Evolutionary conservation across 2,888 invertebrate species (phyloP), one percentile per base, ranked within the genome.

Genomic region (Oeneis ivallda): DNA sequence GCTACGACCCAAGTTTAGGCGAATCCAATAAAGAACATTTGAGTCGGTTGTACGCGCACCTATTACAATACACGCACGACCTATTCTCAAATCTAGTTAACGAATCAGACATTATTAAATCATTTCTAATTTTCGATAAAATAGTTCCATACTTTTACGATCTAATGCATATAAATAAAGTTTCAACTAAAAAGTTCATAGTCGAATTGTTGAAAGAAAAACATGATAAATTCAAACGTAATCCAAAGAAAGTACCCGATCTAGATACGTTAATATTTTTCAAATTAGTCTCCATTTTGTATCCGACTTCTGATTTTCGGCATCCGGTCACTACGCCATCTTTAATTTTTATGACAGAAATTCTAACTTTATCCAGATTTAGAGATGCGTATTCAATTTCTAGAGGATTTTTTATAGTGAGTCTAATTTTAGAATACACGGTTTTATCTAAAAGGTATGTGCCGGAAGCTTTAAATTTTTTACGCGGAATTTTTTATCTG

Each of bases 261-360:
- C 80, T 96, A 56, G 94, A 96, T 73, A 95, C 94, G 77, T 82
- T 98, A 47, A 87, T 98, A 71, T 95, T 97, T 78, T 94, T 98
- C 68, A 98, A 98, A 87, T 79, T 97, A 70, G 93, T 97, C 4
- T 94, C 96, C 8, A 84, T 96, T 52, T 81, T 98, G 62, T 99
- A 96, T 85, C 96, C 98, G 0, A 95, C 98, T 0, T 98, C 98
- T 0, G 98, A 99, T 86, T 97, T 96, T 81, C 93, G 95, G 49
- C 98, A 99, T 92, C 95, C 95, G 0, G 94, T 98, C 4, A 95
- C 96, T n/a, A 97, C 97, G 13, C 98, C 98, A n/a, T 92, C 93
- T 74, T 91, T 96, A 73, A 91, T 96, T 70, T 97, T 98, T 74
- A 96, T 98, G 87, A 94, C 95, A 47, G 95, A 97, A 82, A 95